Evolutionary conservation across 2,113 vertebrate genomes (phyloP).

Genomic region (Pelecanus crispus): DNA sequence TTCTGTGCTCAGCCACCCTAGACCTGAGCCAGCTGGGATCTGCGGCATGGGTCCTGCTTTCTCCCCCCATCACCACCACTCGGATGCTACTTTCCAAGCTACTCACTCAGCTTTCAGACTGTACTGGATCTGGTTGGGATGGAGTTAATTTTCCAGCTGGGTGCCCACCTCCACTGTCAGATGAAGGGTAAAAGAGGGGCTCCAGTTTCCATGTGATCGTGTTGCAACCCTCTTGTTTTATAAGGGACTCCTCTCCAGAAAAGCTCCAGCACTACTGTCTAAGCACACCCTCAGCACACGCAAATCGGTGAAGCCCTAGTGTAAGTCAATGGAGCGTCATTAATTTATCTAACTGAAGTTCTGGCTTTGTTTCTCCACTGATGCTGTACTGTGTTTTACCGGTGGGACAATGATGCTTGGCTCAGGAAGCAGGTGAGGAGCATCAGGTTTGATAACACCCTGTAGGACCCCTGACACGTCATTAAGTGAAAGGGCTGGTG

Average conservation of each 20-base stretch:
- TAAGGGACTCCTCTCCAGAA: neutral
- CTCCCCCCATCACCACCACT: neutral
- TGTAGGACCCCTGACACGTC: neutral
- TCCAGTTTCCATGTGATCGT: neutral
- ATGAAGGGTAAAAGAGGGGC: neutral
- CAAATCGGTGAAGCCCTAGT: neutral
- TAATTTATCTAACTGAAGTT: neutral
- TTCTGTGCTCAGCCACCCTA: neutral
- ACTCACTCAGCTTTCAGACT: neutral
- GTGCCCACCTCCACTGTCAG: too few relatives aligned
- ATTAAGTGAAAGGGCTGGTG: neutral
- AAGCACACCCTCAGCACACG: neutral
- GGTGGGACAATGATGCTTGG: neutral
- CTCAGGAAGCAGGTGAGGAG: neutral
- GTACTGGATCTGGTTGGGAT: neutral
- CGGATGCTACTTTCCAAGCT: neutral
- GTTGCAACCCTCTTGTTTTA: neutral
- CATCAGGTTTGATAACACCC: neutral
- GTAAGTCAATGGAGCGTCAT: neutral
- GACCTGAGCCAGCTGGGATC: neutral
- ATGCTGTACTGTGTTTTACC: neutral
- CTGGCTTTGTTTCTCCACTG: neutral
- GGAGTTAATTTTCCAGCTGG: neutral
- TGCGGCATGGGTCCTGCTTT: fast-evolving
- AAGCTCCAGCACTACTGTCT: neutral